phyloP scores from a whole-genome alignment of 2,888 invertebrate genomes.

The Netelia virgata region DNA sequence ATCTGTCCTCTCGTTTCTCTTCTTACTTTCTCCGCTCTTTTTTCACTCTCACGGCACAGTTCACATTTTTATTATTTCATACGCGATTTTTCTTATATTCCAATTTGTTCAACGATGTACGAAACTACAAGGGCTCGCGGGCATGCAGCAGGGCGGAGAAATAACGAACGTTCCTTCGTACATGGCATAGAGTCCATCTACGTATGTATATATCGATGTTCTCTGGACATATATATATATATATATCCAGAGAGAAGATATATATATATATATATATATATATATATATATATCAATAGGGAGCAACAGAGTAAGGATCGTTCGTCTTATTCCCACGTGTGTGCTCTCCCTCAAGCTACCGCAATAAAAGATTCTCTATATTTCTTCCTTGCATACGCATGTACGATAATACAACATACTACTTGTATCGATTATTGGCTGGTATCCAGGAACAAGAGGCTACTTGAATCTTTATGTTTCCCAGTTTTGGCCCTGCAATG shows the following conservation, averaged over 20 bases:
- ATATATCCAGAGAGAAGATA: background rate
- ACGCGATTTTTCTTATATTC: slow-evolving; percentile 35
- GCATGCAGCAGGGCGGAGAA: background rate
- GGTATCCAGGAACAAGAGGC: background rate
- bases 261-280: background rate
- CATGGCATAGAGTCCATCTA: background rate
- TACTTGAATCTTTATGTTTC: slow-evolving; percentile 11
- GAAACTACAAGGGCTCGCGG: slow-evolving; percentile 27
- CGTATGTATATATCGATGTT: no score
- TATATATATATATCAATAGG: background rate
- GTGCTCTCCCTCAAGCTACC: slow-evolving; percentile 20
- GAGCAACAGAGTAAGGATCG: background rate
- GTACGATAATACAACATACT: background rate
- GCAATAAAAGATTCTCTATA: slow-evolving; percentile 46
- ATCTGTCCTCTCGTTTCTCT: slow-evolving; percentile 3
- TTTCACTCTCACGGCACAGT: background rate
- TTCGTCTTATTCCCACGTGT: slow-evolving; percentile 42
- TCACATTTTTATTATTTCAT: no score
- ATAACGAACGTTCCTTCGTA: slow-evolving; percentile 26
- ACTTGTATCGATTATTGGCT: background rate
- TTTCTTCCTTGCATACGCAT: slow-evolving; percentile 8
- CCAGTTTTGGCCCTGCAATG: background rate
- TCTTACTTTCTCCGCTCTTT: slow-evolving; percentile 2
- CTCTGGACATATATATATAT: no score
- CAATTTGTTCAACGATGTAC: slow-evolving; percentile 29